Conservation (phyloP, 2,888 invertebrate genomes). For the Trachelus iudaicus region DNA sequence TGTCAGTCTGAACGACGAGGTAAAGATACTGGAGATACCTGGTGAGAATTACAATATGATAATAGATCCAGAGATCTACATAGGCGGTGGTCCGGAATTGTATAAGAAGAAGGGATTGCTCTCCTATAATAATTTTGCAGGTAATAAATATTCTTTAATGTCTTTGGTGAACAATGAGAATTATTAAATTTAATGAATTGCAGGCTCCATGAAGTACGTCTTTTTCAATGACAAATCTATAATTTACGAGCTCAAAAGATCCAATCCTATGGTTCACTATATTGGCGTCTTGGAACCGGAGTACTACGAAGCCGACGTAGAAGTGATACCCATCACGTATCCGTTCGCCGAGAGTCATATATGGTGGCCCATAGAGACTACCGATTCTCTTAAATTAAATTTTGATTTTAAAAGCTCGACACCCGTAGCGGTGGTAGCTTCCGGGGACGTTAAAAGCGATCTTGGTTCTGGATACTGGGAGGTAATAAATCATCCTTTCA, state of each 20-base stretch:
- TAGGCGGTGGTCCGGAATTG: conserved; percentile 88
- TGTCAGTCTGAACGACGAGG: conserved; percentile 81
- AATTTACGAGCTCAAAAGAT: conserved; percentile 85
- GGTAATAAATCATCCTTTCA: conserved; percentile 67
- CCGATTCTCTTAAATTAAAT: conserved; percentile 79
- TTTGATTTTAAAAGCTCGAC: conserved; percentile 90
- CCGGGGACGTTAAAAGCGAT: conserved; percentile 81
- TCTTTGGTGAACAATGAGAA: neutral
- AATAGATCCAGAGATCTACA: conserved; percentile 94
- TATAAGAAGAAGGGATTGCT: conserved; percentile 84
- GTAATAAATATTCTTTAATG: conserved; percentile 26
- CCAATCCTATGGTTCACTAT: conserved; percentile 87
- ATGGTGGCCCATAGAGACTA: conserved; percentile 86
- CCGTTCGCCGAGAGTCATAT: conserved; percentile 91
- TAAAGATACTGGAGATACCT: conserved; percentile 77
- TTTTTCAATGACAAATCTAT: conserved; percentile 94
- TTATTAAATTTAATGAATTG: conserved; percentile 64
- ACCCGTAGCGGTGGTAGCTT: conserved; percentile 85
- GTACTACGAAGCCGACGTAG: conserved; percentile 85
- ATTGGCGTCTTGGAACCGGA: conserved; percentile 84
- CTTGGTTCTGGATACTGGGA: conserved; percentile 88
- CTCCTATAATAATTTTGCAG: conserved; percentile 85
- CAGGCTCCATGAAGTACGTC: conserved; percentile 89
- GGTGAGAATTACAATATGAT: conserved; percentile 80
- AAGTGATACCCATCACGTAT: conserved; percentile 90